phyloP scores from a whole-genome alignment of 2,888 invertebrate species.

The Piscicola geometra region DNA sequence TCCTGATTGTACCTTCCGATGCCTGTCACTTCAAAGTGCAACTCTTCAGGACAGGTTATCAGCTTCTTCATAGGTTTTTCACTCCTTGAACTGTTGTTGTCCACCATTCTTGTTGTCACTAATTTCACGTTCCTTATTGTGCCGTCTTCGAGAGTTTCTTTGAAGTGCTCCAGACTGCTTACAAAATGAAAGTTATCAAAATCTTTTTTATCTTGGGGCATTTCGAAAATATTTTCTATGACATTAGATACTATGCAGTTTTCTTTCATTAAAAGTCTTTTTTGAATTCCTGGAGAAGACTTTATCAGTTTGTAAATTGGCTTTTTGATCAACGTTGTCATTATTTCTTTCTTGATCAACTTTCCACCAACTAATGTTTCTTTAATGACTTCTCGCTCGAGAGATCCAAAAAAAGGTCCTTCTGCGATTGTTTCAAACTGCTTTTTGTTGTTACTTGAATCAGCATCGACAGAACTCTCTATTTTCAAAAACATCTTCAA shows the following conservation, averaged over 20 bases:
- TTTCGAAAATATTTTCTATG: constrained; percentile 20
- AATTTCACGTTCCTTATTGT: not conserved
- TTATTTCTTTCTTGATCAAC: not conserved
- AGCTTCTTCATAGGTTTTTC: no score
- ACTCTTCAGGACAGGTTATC: constrained; percentile 8
- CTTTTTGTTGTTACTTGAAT: constrained; percentile 7
- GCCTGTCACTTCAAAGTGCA: not conserved
- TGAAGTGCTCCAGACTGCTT: not conserved
- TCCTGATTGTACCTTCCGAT: not conserved
- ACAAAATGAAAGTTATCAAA: not conserved
- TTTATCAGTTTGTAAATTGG: constrained; percentile 12
- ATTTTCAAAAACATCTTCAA: constrained; percentile 7
- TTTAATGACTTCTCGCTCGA: not conserved
- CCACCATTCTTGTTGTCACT: not conserved
- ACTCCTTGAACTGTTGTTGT: not conserved
- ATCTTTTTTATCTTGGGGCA: not conserved
- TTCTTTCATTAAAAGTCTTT: constrained; percentile 5
- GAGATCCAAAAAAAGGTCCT: constrained; percentile 15
- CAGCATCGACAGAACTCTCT: not conserved
- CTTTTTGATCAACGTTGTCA: not conserved
- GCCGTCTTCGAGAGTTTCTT: not conserved
- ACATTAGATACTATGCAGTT: constrained; percentile 1
- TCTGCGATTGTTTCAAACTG: not conserved
- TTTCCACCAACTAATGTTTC: not conserved
- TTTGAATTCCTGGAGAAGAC: not conserved